A percentile compares a stretch with the other conserved stretches of the same genome.
phyloP scores from a whole-genome alignment of 2,113 vertebrate genomes.

The Charina bottae region DNA sequence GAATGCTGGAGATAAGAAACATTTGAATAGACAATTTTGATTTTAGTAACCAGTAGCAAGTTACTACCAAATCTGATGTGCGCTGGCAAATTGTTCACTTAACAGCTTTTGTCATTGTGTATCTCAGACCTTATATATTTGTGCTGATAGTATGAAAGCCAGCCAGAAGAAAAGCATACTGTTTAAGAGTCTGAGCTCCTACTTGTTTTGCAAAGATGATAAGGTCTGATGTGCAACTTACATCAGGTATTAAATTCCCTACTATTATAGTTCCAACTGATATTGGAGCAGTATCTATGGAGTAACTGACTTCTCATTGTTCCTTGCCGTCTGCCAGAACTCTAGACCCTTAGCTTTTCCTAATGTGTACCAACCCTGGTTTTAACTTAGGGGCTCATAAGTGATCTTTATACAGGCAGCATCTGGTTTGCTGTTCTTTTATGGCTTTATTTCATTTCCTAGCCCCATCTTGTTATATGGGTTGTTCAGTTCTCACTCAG shows the following conservation, averaged over 20 bases:
- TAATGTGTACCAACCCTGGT: neutral
- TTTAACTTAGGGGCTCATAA: neutral
- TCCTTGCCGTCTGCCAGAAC: neutral
- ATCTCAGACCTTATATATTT: neutral
- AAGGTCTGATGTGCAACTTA: neutral
- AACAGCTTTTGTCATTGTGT: neutral
- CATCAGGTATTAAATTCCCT: neutral
- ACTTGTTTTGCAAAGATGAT: neutral
- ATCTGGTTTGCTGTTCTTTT: neutral
- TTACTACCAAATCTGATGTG: neutral
- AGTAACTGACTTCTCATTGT: neutral
- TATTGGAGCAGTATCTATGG: neutral
- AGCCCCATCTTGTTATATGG: neutral
- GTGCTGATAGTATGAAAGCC: neutral
- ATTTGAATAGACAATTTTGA: slow-evolving; percentile 1
- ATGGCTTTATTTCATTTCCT: neutral
- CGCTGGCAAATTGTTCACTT: neutral
- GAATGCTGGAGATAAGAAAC: neutral
- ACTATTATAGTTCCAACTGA: neutral
- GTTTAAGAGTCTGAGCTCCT: neutral
- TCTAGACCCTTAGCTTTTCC: neutral
- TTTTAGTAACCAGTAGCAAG: neutral
- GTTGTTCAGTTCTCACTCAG: neutral
- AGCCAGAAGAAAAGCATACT: neutral
- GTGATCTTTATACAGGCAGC: neutral